Evolutionary conservation across 1,140 invertebrate species (phyloP), one percentile per base, ranked within the genome.

Genomic region (Papilio aristodemus): DNA sequence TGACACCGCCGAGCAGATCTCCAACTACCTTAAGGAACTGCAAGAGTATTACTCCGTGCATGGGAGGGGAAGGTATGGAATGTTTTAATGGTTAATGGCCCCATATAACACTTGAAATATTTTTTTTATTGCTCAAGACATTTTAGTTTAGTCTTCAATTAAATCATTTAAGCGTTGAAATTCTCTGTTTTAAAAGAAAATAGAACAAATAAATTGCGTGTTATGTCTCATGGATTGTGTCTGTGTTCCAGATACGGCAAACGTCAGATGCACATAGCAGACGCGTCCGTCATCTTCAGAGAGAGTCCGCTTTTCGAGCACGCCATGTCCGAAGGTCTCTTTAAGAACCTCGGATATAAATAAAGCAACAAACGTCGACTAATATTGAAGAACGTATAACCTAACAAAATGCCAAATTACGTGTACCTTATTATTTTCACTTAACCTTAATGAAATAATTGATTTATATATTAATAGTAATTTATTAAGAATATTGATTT

Each of bases 21-120:
- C 84, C 58, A 91, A 91, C 74, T 91, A 91, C 63, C 60, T 89
- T 27, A 89, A 89, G 63, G 89, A 91, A 59, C 41, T 91, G 14
- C 87, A 88, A 38, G 88, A 91, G 27, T 90, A 90, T 46, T 90
- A 90, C 68, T 90, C 88, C 4, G 88, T 90, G 7, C 88, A 90
- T 67, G 88, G 88, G 3, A 71, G 88, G 60, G 88, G 88, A 66
- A 80, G 87, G 88, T 90, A 59, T 6, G 22, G 69, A 67, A 22
- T 8, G 7, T 36, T 32, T 32, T 32, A 32, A 32, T 32, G n/a
- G n/a, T n/a, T n/a, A n/a, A n/a, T n/a, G n/a, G n/a, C n/a, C n/a
- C n/a, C n/a, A n/a, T n/a, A n/a, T n/a, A n/a, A n/a, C n/a, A n/a
- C n/a, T n/a, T n/a, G n/a, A n/a, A n/a, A n/a, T n/a, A n/a, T n/a